These are phyloP conservation scores for Cnemophilus loriae DNA, from an alignment of 2,113 vertebrate species.

Conservation along the genomic window DNA sequence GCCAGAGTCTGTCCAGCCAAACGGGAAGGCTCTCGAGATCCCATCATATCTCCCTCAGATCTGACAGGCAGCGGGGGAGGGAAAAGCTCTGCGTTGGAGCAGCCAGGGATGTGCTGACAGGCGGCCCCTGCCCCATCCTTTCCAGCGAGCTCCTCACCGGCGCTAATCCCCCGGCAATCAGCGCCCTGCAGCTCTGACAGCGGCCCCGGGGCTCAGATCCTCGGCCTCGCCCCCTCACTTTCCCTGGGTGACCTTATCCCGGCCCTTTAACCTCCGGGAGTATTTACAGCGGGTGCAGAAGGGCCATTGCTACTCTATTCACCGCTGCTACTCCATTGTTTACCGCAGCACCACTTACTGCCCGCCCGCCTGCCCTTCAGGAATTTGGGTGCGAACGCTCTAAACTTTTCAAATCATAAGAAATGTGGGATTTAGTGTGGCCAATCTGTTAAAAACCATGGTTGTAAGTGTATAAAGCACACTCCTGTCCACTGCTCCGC, in stretches of 20 bases:
- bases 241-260: background rate
- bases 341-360: background rate
- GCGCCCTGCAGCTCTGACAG: background rate
- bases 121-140: background rate
- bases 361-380: background rate
- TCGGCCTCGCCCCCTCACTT: background rate
- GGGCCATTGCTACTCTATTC: background rate
- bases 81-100: background rate
- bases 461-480: background rate
- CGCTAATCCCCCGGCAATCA: background rate
- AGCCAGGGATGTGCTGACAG: background rate
- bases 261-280: background rate
- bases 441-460: fast-evolving
- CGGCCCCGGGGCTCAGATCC: background rate
- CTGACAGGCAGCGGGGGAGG: background rate
- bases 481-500: fast-evolving
- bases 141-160: background rate
- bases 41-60: background rate
- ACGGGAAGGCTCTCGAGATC: background rate
- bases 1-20: background rate
- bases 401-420: fast-evolving
- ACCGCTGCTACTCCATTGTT: background rate
- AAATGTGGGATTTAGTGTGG: background rate
- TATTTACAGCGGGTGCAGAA: background rate
- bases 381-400: background rate